Evolutionary conservation across 2,888 invertebrate genomes (phyloP).

Genomic region (Meta bourneti): DNA sequence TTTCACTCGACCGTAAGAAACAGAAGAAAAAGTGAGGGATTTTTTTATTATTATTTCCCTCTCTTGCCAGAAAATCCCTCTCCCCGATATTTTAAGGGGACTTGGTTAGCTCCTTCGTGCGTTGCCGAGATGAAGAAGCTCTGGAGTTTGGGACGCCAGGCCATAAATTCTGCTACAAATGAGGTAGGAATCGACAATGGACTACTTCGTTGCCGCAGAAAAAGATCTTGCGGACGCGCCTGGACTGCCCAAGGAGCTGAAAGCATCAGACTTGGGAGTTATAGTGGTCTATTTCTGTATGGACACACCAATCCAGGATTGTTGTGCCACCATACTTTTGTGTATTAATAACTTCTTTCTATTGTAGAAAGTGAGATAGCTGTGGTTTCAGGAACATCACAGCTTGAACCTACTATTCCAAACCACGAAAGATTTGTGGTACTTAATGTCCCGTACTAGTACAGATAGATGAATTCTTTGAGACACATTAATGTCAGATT

Average conservation of each 20-base stretch:
- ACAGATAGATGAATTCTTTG: no score
- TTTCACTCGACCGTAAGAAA: constrained; percentile 62
- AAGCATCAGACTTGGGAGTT: background rate
- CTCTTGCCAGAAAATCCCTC: constrained; percentile 48
- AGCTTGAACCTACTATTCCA: no score
- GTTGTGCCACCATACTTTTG: no score
- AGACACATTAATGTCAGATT: no score
- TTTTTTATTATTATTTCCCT: background rate
- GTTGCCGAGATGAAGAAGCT: constrained; percentile 54
- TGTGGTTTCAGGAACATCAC: no score
- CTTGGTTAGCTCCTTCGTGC: constrained; percentile 69
- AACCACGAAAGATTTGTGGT: no score
- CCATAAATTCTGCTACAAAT: constrained; percentile 75
- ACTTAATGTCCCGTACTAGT: no score
- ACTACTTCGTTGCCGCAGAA: constrained; percentile 34
- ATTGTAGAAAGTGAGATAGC: no score
- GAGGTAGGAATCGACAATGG: constrained; percentile 68
- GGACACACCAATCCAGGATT: no score
- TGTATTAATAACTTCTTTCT: background rate
- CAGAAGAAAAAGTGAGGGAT: constrained; percentile 33
- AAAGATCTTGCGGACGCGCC: constrained; percentile 46
- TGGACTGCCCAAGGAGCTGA: constrained; percentile 50
- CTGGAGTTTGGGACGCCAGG: constrained; percentile 24
- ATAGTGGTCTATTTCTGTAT: constrained; percentile 32
- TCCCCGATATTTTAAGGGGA: constrained; percentile 71